Evolutionary conservation across 2,797 vertebrate genomes (phyloP), one percentile per base, ranked within the genome.

Genomic region (Bufotes viridis): DNA sequence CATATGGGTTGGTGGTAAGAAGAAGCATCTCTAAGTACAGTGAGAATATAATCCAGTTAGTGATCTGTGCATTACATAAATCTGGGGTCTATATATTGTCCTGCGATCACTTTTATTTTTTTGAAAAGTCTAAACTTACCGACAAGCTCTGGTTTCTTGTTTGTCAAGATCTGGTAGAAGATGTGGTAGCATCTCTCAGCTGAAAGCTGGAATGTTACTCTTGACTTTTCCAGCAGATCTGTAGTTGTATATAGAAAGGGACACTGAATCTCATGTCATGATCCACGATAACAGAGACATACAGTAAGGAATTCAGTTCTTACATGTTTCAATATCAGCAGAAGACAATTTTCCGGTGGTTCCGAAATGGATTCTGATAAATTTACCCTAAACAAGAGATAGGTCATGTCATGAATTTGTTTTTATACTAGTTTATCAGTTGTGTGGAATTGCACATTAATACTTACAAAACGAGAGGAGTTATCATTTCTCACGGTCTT

Each of bases 161-260:
- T 96, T 55, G 97, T 98, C 91, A 96, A 93, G 90, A 99, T 97
- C 94, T 98, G 97, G 91, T 98, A 99, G 93, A 99, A 99, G 84
- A 98, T 97, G 80, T 98, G 97, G 26, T 98, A 98, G 90, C 97
- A 97, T 90, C 97, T 96, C 93, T 99, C 98, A 90, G 94, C 96
- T 88, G 92, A 96, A 8, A 99, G 96, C 94, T 99, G 97, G 90
- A 97, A 99, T 90, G 88, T 96, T 85, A 99, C 97, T 90, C 98
- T 96, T 87, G 97, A 99, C 91, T 99, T 98, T 91, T 98, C 97
- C 90, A 99, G 91, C 24, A 99, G 96, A 92, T 98, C 97, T 98
- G 26, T 74, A 92, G 90, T 53, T 51, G 42, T 7, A 8, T 0
- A 82, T 20, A 7, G 42, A 75, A 29, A 5, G 13, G 0, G n/a